Percentiles rank a stretch among this genome's conserved stretches.
Evolutionary conservation across 2,888 invertebrate genomes (phyloP).

Genomic region (Automeris io): DNA sequence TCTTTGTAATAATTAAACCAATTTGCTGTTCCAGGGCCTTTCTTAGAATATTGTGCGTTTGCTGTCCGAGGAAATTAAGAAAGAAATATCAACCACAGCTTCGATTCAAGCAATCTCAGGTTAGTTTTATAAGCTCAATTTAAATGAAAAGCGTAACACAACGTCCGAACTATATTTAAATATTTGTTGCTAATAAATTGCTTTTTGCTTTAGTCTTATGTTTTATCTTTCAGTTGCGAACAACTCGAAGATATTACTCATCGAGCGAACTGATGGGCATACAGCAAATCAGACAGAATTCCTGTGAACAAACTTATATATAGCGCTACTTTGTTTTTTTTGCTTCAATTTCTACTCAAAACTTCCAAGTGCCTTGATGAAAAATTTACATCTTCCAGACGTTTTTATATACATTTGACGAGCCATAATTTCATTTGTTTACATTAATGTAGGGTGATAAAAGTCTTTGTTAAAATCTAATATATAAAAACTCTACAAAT

Average conservation of each 20-base stretch:
- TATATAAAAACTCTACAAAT: conserved; percentile 9
- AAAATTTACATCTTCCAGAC: conserved; percentile 34
- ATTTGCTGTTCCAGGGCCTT: conserved; percentile 92
- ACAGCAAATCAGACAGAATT: conserved; percentile 85
- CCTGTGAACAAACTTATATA: conserved; percentile 91
- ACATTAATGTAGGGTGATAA: background rate
- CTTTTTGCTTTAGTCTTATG: conserved; percentile 35
- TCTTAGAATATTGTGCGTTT: conserved; percentile 91
- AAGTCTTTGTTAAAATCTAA: background rate
- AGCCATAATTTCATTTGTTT: conserved; percentile 1
- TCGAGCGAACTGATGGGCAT: conserved; percentile 86
- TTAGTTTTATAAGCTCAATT: conserved; percentile 35
- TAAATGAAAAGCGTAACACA: background rate
- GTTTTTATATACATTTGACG: conserved; percentile 21
- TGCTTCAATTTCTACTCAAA: conserved; percentile 29
- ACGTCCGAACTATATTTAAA: background rate
- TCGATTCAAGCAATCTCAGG: conserved; percentile 91
- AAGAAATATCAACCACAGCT: conserved; percentile 90
- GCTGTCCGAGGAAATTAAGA: conserved; percentile 89
- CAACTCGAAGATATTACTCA: conserved; percentile 85
- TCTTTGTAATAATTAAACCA: too few species aligned
- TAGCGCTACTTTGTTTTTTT: conserved; percentile 67
- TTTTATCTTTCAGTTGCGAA: conserved; percentile 83
- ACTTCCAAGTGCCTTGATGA: conserved; percentile 60
- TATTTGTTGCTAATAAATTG: conserved; percentile 9